A percentile compares a stretch with the other conserved stretches of the same genome.
These are phyloP conservation scores for Pseudachorutes palmiensis DNA, from an alignment of 1,140 invertebrate genomes.

Conservation along the genomic window DNA sequence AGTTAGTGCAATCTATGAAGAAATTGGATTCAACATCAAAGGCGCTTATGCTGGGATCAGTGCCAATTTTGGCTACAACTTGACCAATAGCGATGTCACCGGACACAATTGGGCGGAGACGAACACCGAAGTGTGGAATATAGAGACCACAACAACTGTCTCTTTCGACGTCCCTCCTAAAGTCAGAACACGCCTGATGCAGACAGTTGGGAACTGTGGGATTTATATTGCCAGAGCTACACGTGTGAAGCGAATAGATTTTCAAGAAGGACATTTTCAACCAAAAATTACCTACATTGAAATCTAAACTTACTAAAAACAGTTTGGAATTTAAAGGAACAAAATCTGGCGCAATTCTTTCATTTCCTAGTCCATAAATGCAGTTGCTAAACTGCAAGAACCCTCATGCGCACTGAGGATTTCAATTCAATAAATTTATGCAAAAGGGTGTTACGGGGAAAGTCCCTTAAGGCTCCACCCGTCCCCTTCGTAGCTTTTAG, in stretches of 20 bases:
- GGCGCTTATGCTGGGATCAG: not conserved
- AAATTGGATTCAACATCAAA: slow-evolving; percentile 1
- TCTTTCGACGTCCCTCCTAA: slow-evolving; percentile 10
- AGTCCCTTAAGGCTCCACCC: too few relatives aligned
- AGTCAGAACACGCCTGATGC: not conserved
- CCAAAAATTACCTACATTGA: too few relatives aligned
- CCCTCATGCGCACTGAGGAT: too few relatives aligned
- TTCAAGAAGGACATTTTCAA: too few relatives aligned
- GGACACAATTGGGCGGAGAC: slow-evolving; percentile 9
- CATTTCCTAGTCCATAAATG: too few relatives aligned
- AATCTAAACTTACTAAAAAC: too few relatives aligned
- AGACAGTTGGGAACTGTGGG: slow-evolving; percentile 12
- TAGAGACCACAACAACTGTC: slow-evolving; percentile 6
- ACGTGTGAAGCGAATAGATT: slow-evolving; percentile 13
- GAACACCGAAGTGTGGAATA: slow-evolving; percentile 14
- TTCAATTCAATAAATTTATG: too few relatives aligned
- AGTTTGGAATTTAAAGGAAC: too few relatives aligned
- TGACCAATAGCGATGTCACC: not conserved
- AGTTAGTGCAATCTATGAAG: not conserved
- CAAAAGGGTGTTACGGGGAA: too few relatives aligned
- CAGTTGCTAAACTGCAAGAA: too few relatives aligned
- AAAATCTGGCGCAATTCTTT: too few relatives aligned
- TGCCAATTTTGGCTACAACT: slow-evolving; percentile 10
- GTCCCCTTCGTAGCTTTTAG: too few relatives aligned
- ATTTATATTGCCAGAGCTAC: slow-evolving; percentile 12